These are phyloP conservation scores for Zaprionus nigranus DNA, from an alignment of 1,140 invertebrate genomes.

Conservation along the genomic window DNA sequence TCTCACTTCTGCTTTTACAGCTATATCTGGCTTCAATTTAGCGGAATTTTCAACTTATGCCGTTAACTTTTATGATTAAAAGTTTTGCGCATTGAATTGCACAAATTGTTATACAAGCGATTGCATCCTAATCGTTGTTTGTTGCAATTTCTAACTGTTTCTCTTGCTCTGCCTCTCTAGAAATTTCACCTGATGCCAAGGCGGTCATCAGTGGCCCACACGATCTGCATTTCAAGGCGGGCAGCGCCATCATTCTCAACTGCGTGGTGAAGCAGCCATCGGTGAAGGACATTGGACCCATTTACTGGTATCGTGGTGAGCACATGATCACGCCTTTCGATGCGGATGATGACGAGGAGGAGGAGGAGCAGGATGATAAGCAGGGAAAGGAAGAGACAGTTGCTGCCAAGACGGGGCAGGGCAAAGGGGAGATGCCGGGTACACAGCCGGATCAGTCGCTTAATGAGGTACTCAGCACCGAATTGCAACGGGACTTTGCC, in stretches of 20 bases:
- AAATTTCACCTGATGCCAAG: conserved; percentile 89
- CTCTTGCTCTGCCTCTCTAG: conserved; percentile 29
- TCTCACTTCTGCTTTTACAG: conserved; percentile 11
- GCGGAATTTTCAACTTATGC: conserved; percentile 62
- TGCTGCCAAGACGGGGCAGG: background rate
- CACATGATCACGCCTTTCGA: conserved; percentile 79
- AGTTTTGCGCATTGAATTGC: conserved; percentile 53
- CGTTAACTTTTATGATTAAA: conserved; percentile 64
- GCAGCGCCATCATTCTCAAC: conserved; percentile 91
- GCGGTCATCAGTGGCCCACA: conserved; percentile 90
- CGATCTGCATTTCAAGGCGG: conserved; percentile 93
- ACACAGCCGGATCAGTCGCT: conserved; percentile 42
- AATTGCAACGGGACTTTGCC: conserved; percentile 70
- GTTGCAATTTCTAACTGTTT: conserved; percentile 25
- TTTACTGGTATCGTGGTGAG: conserved; percentile 92
- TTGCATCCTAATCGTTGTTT: conserved; percentile 47
- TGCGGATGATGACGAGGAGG: conserved; percentile 72
- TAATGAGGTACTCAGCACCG: conserved; percentile 63
- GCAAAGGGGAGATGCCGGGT: background rate
- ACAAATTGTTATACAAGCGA: conserved; percentile 52
- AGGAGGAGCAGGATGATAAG: background rate
- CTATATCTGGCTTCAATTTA: conserved; percentile 50
- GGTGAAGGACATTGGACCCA: conserved; percentile 91
- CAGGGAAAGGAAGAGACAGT: background rate
- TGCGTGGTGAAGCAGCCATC: conserved; percentile 92